Evolutionary conservation across 2,113 vertebrate genomes (phyloP).

Genomic region (Poeciliopsis turrubarensis): DNA sequence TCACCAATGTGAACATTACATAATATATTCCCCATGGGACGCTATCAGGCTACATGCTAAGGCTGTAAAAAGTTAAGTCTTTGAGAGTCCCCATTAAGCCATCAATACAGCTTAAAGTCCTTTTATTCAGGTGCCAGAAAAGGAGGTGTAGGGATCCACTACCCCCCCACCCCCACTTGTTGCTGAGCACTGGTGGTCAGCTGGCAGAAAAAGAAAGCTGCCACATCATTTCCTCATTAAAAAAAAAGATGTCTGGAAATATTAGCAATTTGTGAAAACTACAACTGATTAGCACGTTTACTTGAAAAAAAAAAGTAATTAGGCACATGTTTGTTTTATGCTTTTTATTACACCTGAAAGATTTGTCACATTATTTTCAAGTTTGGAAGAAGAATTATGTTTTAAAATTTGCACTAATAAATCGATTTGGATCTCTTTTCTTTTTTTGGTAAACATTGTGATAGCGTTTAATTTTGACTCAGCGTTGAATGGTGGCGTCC

Average conservation of each 20-base stretch:
- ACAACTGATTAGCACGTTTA: not conserved
- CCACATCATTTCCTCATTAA: not conserved
- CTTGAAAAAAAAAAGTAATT: not conserved
- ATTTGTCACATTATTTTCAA: not conserved
- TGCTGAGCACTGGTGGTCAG: not conserved
- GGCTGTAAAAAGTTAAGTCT: not conserved
- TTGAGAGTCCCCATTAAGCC: not conserved
- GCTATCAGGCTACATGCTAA: not conserved
- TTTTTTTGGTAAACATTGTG: not conserved
- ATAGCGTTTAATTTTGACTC: not conserved
- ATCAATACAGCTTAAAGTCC: not conserved
- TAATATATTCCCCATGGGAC: not conserved
- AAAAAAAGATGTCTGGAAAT: not conserved
- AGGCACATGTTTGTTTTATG: not conserved
- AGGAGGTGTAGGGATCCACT: not conserved
- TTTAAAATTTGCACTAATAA: not conserved
- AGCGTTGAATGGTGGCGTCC: not conserved
- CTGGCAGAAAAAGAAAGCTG: not conserved
- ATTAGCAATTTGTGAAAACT: not conserved
- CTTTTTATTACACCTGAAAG: not conserved
- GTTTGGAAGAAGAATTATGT: not conserved
- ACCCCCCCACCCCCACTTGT: not conserved
- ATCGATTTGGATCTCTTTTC: not conserved
- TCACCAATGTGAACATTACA: not conserved
- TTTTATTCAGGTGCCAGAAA: not conserved